Evolutionary conservation across 1,140 invertebrate species (phyloP).

Genomic region (Dreissena polymorpha): DNA sequence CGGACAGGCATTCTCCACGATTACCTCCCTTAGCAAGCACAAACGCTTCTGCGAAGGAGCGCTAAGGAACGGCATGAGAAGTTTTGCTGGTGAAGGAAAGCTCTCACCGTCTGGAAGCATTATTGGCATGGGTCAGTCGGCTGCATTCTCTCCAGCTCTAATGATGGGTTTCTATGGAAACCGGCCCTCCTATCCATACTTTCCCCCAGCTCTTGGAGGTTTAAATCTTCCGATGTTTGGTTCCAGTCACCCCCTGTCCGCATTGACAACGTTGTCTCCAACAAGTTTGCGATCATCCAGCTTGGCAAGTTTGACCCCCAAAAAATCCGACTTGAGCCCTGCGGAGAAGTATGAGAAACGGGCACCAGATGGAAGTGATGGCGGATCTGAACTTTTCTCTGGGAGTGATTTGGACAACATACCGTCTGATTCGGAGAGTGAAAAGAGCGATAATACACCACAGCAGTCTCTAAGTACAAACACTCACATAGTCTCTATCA

Average conservation of each 20-base stretch:
- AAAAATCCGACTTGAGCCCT: constrained; percentile 61
- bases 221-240: constrained; percentile 36
- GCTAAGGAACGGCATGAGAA: constrained; percentile 67
- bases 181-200: constrained; percentile 55
- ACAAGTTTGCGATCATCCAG: constrained; percentile 53
- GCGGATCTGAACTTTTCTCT: constrained; percentile 57
- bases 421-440: constrained; percentile 70
- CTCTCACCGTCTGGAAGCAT: constrained; percentile 53
- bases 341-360: constrained; percentile 55
- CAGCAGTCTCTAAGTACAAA: constrained; percentile 29
- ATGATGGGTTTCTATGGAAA: constrained; percentile 68
- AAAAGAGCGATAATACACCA: constrained; percentile 53
- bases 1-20: constrained; percentile 92
- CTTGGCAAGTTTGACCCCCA: constrained; percentile 39
- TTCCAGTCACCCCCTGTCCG: constrained; percentile 53
- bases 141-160: constrained; percentile 57
- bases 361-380: constrained; percentile 46
- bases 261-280: constrained; percentile 57
- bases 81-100: constrained; percentile 37
- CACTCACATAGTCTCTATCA: constrained; percentile 8
- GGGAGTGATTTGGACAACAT: constrained; percentile 68
- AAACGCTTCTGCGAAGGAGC: constrained; percentile 83
- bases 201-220: constrained; percentile 60
- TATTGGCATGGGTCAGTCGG: constrained; percentile 40
- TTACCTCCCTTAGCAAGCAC: constrained; percentile 86